These are phyloP conservation scores for Pterocles orientalis DNA, from an alignment of 2,113 vertebrate genomes.

Conservation along the genomic window DNA sequence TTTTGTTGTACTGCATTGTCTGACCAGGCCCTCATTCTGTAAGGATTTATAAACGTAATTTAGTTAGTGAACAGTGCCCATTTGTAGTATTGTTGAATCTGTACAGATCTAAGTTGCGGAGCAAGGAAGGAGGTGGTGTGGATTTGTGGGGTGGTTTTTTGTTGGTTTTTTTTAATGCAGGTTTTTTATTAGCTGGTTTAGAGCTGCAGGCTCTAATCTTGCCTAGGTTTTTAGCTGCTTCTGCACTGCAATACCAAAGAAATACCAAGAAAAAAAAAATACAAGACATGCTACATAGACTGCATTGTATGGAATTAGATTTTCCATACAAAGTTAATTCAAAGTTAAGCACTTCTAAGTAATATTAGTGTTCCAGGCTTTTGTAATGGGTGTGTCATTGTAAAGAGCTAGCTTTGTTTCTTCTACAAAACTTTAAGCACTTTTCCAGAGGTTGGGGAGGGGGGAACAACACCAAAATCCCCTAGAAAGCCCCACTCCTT, in stretches of 20 bases:
- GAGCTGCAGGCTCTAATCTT: background rate
- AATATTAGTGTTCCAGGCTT: background rate
- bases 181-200: background rate
- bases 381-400: background rate
- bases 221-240: background rate
- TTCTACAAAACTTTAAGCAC: background rate
- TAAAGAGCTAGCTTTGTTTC: background rate
- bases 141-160: background rate
- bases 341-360: background rate
- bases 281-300: background rate
- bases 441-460: background rate
- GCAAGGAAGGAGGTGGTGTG: background rate
- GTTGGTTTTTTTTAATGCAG: background rate
- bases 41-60: background rate
- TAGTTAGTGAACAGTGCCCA: background rate
- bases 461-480: background rate
- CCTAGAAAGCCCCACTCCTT: background rate
- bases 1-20: background rate
- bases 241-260: background rate
- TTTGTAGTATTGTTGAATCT: background rate
- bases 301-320: background rate
- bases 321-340: background rate
- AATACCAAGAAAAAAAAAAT: background rate
- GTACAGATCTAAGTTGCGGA: background rate
- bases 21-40: background rate